These are phyloP conservation scores for Agriopis aurantiaria DNA, from an alignment of 2,888 invertebrate species.

Conservation along the genomic window DNA sequence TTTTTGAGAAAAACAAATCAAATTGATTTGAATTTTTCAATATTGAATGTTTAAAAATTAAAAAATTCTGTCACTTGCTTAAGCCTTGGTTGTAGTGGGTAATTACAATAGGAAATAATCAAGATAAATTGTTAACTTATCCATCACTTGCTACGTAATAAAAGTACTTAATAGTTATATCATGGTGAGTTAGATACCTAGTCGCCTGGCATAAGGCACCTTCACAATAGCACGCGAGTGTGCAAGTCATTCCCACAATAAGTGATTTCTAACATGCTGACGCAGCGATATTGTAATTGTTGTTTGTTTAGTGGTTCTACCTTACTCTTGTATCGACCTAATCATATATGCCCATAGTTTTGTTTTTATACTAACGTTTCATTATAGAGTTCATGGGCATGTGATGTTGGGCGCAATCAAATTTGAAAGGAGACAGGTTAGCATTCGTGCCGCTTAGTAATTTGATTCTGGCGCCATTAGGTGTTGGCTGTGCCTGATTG, in stretches of 20 bases:
- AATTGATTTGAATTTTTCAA: too few species aligned
- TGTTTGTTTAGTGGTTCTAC: constrained; percentile 86
- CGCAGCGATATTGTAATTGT: constrained; percentile 82
- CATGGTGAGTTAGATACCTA: constrained; percentile 43
- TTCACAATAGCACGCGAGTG: constrained; percentile 37
- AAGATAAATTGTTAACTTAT: not conserved
- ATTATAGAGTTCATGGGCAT: constrained; percentile 86
- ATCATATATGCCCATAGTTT: constrained; percentile 86
- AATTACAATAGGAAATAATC: too few species aligned
- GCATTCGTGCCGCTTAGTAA: constrained; percentile 75
- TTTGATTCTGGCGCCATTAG: constrained; percentile 80
- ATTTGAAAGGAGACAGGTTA: constrained; percentile 84
- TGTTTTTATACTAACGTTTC: constrained; percentile 84
- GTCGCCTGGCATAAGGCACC: constrained; percentile 74
- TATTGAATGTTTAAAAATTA: too few species aligned
- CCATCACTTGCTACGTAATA: not conserved
- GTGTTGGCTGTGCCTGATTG: constrained; percentile 71
- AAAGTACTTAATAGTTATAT: constrained; percentile 6
- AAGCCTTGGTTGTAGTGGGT: too few species aligned
- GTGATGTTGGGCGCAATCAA: constrained; percentile 84
- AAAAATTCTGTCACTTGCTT: too few species aligned
- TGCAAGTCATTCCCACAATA: constrained; percentile 85
- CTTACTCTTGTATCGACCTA: constrained; percentile 85
- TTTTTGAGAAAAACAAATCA: too few species aligned
- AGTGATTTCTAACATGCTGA: constrained; percentile 85